A percentile compares a stretch with the other conserved stretches of the same genome.
These are phyloP conservation scores for Blennius ocellaris DNA, from an alignment of 2,113 vertebrate species.

Conservation along the genomic window DNA sequence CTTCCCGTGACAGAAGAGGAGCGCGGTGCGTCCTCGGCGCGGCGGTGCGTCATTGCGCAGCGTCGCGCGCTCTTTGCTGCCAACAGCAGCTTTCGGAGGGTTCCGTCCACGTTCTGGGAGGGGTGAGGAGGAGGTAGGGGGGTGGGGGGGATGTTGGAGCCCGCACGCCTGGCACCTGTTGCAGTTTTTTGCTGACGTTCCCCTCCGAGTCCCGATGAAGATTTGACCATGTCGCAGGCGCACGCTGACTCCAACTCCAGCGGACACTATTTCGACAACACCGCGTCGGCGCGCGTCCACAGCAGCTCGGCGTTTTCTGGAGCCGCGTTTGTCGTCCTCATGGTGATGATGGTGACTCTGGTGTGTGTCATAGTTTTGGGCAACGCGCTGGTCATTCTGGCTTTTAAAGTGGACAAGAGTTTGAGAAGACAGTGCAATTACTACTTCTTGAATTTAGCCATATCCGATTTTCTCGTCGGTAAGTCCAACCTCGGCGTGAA, in stretches of 20 bases:
- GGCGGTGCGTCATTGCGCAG: not conserved
- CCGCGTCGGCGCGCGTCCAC: conserved; percentile 58
- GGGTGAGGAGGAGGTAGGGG: too few relatives aligned
- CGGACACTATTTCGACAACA: conserved; percentile 55
- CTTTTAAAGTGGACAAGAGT: conserved; percentile 89
- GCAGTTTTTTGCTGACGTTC: conserved; percentile 15
- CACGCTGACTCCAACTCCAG: conserved; percentile 65
- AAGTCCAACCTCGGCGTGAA: conserved; percentile 67
- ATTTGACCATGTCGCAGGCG: conserved; percentile 71
- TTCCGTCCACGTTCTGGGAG: not conserved
- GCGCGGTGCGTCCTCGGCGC: too few relatives aligned
- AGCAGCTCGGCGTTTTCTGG: conserved; percentile 61
- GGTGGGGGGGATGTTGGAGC: conserved; percentile 29
- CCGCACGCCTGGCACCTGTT: conserved; percentile 61
- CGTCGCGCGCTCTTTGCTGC: conserved; percentile 65
- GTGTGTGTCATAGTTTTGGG: conserved; percentile 87
- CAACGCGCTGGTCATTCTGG: conserved; percentile 88
- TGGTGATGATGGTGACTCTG: conserved; percentile 86
- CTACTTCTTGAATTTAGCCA: conserved; percentile 90
- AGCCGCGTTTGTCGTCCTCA: conserved; percentile 76
- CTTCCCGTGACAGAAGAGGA: too few relatives aligned
- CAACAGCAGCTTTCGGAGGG: conserved; percentile 14
- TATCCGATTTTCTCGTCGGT: conserved; percentile 94
- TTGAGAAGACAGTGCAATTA: conserved; percentile 90
- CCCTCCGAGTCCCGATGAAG: not conserved